Percentiles rank a stretch among this genome's conserved stretches.
Evolutionary conservation across 1,140 invertebrate genomes (phyloP).

Genomic region (Drosophila persimilis): DNA sequence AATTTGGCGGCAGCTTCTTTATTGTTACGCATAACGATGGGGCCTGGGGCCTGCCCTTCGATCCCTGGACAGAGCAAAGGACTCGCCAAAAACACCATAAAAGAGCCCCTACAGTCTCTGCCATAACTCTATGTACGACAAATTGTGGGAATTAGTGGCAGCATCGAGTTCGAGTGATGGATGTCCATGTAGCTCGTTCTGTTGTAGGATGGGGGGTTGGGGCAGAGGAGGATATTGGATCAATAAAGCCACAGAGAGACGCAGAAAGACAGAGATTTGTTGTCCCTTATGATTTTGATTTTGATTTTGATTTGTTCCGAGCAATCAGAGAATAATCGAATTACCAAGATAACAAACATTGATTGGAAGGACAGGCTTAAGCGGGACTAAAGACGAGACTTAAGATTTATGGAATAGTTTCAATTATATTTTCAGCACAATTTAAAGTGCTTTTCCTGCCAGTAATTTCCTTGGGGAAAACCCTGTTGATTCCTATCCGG

Average conservation of each 20-base stretch:
- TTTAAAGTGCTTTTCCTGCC: too few species aligned
- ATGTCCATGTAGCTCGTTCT: not conserved
- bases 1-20: constrained; percentile 71
- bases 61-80: not conserved
- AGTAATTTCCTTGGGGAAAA: not conserved
- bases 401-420: too few species aligned
- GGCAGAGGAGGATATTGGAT: constrained; percentile 9
- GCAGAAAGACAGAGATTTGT: constrained; percentile 28
- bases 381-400: constrained; percentile 9
- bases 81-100: constrained; percentile 5
- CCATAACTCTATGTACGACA: constrained; percentile 69
- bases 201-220: not conserved
- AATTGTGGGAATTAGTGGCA: constrained; percentile 62
- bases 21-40: constrained; percentile 62
- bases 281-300: constrained; percentile 9
- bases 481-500: constrained; percentile 5
- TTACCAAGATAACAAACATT: constrained; percentile 54
- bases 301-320: constrained; percentile 38
- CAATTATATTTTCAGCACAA: too few species aligned
- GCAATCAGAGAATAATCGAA: constrained; percentile 51
- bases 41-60: constrained; percentile 48
- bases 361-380: constrained; percentile 27
- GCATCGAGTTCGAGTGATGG: constrained; percentile 37
- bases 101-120: constrained; percentile 14
- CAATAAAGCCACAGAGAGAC: constrained; percentile 26